Conservation (phyloP, 2,888 invertebrate species). For the Epirrhoe alternata region DNA sequence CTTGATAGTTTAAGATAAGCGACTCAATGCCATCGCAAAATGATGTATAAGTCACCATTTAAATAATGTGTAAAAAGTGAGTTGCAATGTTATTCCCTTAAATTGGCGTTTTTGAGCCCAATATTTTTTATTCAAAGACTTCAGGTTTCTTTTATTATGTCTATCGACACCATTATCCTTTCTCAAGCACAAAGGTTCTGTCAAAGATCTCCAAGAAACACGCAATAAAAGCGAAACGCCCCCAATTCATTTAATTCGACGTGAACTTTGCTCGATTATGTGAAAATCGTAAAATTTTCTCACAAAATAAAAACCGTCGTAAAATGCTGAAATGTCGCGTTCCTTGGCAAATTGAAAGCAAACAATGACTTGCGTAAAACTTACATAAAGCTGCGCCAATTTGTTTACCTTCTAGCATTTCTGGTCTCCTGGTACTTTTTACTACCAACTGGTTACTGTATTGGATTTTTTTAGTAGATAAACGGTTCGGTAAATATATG, state of each 20-base stretch:
- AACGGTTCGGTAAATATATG: no score
- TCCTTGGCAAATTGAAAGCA: slow-evolving; percentile 33
- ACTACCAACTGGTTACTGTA: no score
- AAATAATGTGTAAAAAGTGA: no score
- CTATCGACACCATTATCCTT: not conserved
- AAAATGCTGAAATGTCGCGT: slow-evolving; percentile 22
- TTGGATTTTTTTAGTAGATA: not conserved
- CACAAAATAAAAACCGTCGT: slow-evolving; percentile 27
- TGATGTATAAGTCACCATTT: no score
- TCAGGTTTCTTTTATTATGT: no score
- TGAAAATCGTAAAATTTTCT: slow-evolving; percentile 29
- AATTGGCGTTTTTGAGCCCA: no score
- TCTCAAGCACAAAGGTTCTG: not conserved
- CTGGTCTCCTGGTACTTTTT: not conserved
- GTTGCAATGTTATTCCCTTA: no score
- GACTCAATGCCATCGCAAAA: no score
- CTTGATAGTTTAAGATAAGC: no score
- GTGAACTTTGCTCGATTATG: slow-evolving; percentile 32
- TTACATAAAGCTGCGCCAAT: slow-evolving; percentile 4
- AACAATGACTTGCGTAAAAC: slow-evolving; percentile 28
- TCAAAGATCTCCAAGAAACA: slow-evolving; percentile 19
- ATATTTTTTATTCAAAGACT: no score
- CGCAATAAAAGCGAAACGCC: slow-evolving; percentile 27
- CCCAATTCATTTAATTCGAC: slow-evolving; percentile 28
- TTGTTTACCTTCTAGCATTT: slow-evolving; percentile 3